These are phyloP conservation scores for Fulica atra DNA, from an alignment of 2,113 vertebrate species.

Conservation along the genomic window DNA sequence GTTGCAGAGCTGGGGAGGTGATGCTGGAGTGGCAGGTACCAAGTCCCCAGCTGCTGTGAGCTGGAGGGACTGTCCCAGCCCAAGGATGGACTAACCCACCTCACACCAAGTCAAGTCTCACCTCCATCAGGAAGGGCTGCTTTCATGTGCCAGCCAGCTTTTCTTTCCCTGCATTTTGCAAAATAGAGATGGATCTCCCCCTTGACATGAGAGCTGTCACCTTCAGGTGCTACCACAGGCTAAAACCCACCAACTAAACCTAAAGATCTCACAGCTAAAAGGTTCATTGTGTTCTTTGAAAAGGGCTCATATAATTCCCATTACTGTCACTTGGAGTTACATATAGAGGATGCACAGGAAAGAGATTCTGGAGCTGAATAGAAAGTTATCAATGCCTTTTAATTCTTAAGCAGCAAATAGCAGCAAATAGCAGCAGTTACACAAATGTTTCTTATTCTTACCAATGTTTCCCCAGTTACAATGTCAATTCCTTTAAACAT, in stretches of 20 bases:
- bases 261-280: neutral
- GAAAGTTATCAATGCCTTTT: neutral
- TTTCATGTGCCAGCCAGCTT: neutral
- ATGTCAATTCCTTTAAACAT: neutral
- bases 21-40: neutral
- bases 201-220: neutral
- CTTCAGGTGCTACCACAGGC: neutral
- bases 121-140: neutral
- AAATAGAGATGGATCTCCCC: neutral
- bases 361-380: neutral
- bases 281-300: neutral
- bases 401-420: neutral
- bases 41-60: neutral
- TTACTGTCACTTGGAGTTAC: neutral
- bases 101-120: neutral
- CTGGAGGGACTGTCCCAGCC: rapidly evolving
- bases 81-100: neutral
- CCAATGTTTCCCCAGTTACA: neutral
- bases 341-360: neutral
- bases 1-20: neutral
- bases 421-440: too few species aligned
- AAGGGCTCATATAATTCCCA: neutral
- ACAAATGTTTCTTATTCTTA: neutral
- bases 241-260: neutral
- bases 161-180: neutral